Percentiles rank a stretch among this genome's conserved stretches.
phyloP scores from a whole-genome alignment of 2,113 vertebrate species.

The Megaleporinus macrocephalus region DNA sequence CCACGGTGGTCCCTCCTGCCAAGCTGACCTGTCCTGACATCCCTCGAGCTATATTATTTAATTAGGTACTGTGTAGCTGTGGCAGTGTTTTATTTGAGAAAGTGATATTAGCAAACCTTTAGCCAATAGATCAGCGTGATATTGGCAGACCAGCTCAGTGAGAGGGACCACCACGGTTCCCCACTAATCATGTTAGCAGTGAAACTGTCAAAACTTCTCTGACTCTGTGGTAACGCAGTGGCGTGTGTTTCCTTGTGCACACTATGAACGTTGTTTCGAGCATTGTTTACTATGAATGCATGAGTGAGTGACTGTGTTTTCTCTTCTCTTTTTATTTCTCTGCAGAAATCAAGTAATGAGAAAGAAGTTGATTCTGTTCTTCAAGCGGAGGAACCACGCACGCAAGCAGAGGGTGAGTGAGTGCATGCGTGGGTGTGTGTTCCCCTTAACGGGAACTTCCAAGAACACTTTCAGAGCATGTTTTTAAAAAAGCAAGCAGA shows the following conservation, averaged over 20 bases:
- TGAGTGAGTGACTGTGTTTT: slow-evolving; percentile 73
- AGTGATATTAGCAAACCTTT: too few species aligned
- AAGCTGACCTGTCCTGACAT: too few species aligned
- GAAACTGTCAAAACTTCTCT: background rate
- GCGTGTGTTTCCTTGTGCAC: background rate
- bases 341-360: slow-evolving; percentile 98
- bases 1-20: too few species aligned
- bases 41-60: too few species aligned
- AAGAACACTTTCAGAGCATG: background rate
- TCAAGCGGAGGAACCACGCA: slow-evolving; percentile 98
- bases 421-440: background rate
- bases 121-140: too few species aligned
- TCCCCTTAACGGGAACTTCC: slow-evolving; percentile 21
- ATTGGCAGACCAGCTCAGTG: too few species aligned
- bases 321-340: slow-evolving; percentile 60
- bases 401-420: slow-evolving; percentile 95
- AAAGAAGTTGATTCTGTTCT: slow-evolving; percentile 98
- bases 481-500: background rate
- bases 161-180: too few species aligned
- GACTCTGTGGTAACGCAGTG: background rate
- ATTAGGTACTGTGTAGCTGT: too few species aligned
- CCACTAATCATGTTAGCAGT: too few species aligned
- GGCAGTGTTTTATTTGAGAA: too few species aligned
- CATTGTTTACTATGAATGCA: background rate
- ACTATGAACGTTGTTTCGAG: background rate